A percentile compares a stretch with the other conserved stretches of the same genome.
These are phyloP conservation scores for Heliconius eleuchia DNA, from an alignment of 1,140 invertebrate genomes.

Conservation along the genomic window DNA sequence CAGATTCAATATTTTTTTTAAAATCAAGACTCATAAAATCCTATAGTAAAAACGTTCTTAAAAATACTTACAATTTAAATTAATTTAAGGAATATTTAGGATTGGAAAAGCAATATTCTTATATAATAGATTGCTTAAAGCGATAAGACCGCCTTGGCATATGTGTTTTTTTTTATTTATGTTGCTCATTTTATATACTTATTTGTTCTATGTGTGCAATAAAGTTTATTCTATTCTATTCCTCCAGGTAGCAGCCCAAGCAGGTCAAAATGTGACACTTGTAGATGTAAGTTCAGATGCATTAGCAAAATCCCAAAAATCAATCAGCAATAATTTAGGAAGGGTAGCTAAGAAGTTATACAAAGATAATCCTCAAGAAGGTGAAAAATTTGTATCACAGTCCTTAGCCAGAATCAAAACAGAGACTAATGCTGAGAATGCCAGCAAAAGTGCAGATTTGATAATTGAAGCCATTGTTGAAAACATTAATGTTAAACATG, in stretches of 20 bases:
- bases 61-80: no score
- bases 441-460: slow-evolving; percentile 87
- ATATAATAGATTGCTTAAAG: neutral
- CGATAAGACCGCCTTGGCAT: no score
- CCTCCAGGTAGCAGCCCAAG: slow-evolving; percentile 88
- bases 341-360: slow-evolving; percentile 91
- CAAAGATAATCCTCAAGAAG: slow-evolving; percentile 85
- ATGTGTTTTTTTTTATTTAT: no score
- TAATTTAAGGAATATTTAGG: neutral
- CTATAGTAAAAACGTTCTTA: no score
- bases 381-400: slow-evolving; percentile 86
- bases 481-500: slow-evolving; percentile 90
- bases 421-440: slow-evolving; percentile 82
- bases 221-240: neutral
- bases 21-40: no score
- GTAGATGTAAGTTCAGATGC: slow-evolving; percentile 88
- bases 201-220: no score
- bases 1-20: no score
- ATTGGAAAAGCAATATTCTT: neutral
- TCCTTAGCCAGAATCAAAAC: slow-evolving; percentile 84
- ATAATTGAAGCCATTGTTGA: slow-evolving; percentile 95
- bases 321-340: slow-evolving; percentile 86
- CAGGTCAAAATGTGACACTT: slow-evolving; percentile 88
- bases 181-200: no score
- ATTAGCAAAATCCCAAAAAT: slow-evolving; percentile 86